Evolutionary conservation across 2,797 vertebrate genomes (phyloP), one percentile per base, ranked within the genome.

Genomic region (Aphelocoma californica): DNA sequence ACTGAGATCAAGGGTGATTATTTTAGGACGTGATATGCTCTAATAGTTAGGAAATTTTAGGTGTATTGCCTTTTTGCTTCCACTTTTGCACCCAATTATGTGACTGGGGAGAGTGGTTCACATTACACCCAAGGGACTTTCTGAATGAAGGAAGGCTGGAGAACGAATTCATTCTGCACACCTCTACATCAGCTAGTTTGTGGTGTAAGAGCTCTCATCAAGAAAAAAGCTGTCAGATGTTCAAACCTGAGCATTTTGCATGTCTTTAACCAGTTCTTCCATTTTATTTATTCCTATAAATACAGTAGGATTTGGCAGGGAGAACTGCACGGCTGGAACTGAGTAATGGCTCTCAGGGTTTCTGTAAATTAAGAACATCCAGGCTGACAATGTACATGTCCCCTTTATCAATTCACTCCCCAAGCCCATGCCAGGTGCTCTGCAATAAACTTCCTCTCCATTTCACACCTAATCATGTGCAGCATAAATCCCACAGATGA

Each of bases 401-500:
- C 0, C 96, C 96, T 97, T 96, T 95, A 97, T 96, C 97, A 97
- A 84, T 97, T 97, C 97, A 62, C 81, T 96, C 89, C 90, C 96
- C 81, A 24, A 90, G 14, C 42, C 92, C 90, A 45, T 61, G 92
- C 90, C 93, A 96, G 92, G 86, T 11, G 2, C 51, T 72, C 94
- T 40, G 72, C 97, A 96, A 97, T 97, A 97, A 97, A 97, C 96
- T 96, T 97, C 96, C 96, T 92, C 96, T 94, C 96, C n/a, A 16
- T 97, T 98, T 97, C 97, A 81, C 89, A 93, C 93, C 95, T 97
- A 97, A 98, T 98, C 96, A 93, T 36, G 88, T 90, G 85, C 92
- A 97, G 96, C 81, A 82, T 94, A 97, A 98, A 98, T 97, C 96
- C 92, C 90, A 91, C 93, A 94, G 95, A 95, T 94, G 90, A 86